Conservation (phyloP, 2,797 vertebrate species). For the Antennarius maculatus region DNA sequence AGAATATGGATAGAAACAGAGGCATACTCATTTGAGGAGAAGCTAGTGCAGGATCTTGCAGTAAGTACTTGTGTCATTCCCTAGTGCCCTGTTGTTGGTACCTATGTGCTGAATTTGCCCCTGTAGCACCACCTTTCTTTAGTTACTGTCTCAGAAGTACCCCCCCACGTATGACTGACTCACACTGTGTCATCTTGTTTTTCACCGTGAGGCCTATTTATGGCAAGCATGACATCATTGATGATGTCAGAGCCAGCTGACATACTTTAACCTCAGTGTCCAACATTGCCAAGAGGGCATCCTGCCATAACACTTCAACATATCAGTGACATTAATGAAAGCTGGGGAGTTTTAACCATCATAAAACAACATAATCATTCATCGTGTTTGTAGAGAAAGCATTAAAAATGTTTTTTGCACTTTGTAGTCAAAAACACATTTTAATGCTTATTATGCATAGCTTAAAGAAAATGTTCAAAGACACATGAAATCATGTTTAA, state of each 20-base stretch:
- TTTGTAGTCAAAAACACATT: slow-evolving; percentile 3
- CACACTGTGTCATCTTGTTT: slow-evolving; percentile 36
- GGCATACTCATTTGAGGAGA: slow-evolving; percentile 99
- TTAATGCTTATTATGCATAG: background rate
- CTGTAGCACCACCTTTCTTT: slow-evolving; percentile 25
- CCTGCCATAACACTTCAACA: slow-evolving; percentile 42
- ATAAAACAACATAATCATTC: slow-evolving; percentile 29
- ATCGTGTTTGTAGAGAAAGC: slow-evolving; percentile 17
- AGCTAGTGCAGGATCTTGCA: slow-evolving; percentile 99
- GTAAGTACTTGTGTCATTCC: slow-evolving; percentile 88
- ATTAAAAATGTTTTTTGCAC: background rate
- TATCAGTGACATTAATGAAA: slow-evolving; percentile 60
- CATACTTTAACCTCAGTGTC: slow-evolving; percentile 17
- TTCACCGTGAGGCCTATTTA: slow-evolving; percentile 31
- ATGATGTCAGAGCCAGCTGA: slow-evolving; percentile 73
- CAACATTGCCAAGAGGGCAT: slow-evolving; percentile 53
- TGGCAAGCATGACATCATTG: slow-evolving; percentile 72
- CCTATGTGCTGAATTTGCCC: slow-evolving; percentile 7
- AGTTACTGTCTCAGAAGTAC: slow-evolving; percentile 34
- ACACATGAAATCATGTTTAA: slow-evolving; percentile 6
- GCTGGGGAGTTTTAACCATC: slow-evolving; percentile 27
- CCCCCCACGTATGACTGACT: slow-evolving; percentile 30
- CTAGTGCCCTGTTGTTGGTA: slow-evolving; percentile 19
- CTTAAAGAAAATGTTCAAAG: slow-evolving; percentile 5
- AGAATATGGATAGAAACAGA: slow-evolving; percentile 99